Evolutionary conservation across 2,113 vertebrate genomes (phyloP).

Genomic region (Lepisosteus osseus): DNA sequence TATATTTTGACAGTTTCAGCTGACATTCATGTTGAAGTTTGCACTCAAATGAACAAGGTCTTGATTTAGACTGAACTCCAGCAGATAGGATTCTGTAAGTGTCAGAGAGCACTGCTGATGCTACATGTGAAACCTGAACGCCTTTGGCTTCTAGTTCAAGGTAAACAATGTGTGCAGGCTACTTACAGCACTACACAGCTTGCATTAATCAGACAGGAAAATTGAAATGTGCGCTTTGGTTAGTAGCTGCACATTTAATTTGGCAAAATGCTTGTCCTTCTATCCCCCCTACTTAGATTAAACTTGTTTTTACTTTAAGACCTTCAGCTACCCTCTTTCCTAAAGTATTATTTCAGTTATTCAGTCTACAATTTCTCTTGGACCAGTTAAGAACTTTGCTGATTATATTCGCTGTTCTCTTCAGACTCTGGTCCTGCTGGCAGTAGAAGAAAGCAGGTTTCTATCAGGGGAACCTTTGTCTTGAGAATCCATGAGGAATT

Average conservation of each 20-base stretch:
- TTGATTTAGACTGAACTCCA: background rate
- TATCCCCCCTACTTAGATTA: background rate
- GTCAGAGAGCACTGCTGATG: background rate
- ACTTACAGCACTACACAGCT: background rate
- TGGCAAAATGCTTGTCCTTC: background rate
- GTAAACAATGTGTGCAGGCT: slow-evolving; percentile 2
- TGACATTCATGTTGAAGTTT: background rate
- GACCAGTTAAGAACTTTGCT: no score
- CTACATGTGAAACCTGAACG: background rate
- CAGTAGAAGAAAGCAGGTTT: no score
- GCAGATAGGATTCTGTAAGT: background rate
- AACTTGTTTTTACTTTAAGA: background rate
- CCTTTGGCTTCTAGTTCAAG: background rate
- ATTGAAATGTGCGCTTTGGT: background rate
- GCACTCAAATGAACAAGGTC: background rate
- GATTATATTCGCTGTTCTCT: no score
- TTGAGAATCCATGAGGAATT: no score
- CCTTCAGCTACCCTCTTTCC: background rate
- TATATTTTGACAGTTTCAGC: slow-evolving; percentile 3
- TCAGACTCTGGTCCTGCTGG: no score
- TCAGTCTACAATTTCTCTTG: no score
- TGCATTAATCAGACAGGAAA: slow-evolving; percentile 6
- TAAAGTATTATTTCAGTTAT: no score
- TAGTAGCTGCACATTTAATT: background rate
- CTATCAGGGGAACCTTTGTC: no score